Evolutionary conservation across 2,888 invertebrate genomes (phyloP), one percentile per base, ranked within the genome.

Genomic region (Agrochola macilenta): DNA sequence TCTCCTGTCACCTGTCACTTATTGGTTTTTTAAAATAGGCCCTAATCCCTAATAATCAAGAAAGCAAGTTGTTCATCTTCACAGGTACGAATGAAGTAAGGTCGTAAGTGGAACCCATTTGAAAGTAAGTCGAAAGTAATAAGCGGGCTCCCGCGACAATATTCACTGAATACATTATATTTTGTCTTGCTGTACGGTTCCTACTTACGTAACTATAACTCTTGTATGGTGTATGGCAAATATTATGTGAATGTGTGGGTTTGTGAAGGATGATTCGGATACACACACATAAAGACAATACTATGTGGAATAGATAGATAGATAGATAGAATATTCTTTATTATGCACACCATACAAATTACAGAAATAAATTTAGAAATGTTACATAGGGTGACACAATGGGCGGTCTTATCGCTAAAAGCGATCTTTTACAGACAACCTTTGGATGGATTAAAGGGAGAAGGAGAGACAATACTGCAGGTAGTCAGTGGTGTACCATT

Each of bases 81-180:
- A 61, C 66, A 66, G 79, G 65, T 79, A 35, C n/a, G 4, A 68
- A 54, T 63, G 2, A 35, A 57, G 1, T 14, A 60, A 49, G 61
- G 90, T 46, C 72, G 74, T 75, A 89, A 89, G 79, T 76, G 88
- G 89, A 91, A 87, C 78, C 65, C 54, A 82, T 84, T 84, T 85
- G 60, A 85, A 91, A 91, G 92, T 95, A 96, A 96, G 94, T 95
- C 89, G 95, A 95, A 96, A 96, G 95, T 96, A 96, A 96, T 96
- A 95, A 93, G 94, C 93, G 91, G 91, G 91, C 92, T 91, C 89
- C 86, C 85, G 86, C 89, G 90, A 93, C 95, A 96, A 96, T 96
- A 96, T 96, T 96, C 96, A 93, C 93, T 91, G 96, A 95, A 96
- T 95, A 94, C 89, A 95, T 95, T 94, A 94, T 89, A 90, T 90